These are phyloP conservation scores for Halictus quadricinctus DNA, from an alignment of 2,888 invertebrate species.

Conservation along the genomic window DNA sequence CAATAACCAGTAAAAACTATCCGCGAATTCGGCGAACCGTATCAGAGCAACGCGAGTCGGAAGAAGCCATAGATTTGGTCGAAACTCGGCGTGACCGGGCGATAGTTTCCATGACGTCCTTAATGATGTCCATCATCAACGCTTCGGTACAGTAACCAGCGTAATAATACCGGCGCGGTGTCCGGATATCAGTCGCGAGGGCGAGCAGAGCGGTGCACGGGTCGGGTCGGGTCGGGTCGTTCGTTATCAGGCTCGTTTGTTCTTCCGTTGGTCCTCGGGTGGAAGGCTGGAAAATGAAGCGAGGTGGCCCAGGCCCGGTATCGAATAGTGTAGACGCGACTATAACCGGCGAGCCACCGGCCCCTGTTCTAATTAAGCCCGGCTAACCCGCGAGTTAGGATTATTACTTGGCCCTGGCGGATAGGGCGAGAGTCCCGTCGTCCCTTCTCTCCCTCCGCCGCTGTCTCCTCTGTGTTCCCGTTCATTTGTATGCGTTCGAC, in stretches of 20 bases:
- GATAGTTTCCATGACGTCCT: constrained; percentile 1
- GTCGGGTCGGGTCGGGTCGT: constrained; percentile 28
- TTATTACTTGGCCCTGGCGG: constrained; percentile 75
- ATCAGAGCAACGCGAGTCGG: not conserved
- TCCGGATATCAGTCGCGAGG: constrained; percentile 30
- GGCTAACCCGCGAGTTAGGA: constrained; percentile 80
- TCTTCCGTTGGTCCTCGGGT: constrained; percentile 24
- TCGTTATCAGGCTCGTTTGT: constrained; percentile 32
- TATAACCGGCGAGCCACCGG: constrained; percentile 74
- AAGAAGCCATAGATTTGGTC: not conserved
- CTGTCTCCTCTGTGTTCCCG: not conserved
- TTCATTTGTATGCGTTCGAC: constrained; percentile 3
- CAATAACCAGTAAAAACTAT: not conserved
- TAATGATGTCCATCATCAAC: constrained; percentile 32
- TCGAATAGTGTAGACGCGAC: constrained; percentile 73
- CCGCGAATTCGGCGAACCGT: not conserved
- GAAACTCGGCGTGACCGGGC: not conserved
- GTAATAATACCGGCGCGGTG: constrained; percentile 25
- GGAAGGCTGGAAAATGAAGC: constrained; percentile 60
- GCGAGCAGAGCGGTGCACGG: not conserved
- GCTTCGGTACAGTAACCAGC: constrained; percentile 31
- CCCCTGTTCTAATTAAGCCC: constrained; percentile 80
- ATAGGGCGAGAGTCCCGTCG: constrained; percentile 35
- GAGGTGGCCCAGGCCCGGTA: constrained; percentile 59
- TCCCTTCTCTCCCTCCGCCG: not conserved